Percentiles rank a stretch among this genome's conserved stretches.
These are phyloP conservation scores for Zaprionus lineosus DNA, from an alignment of 2,888 invertebrate genomes.

Conservation along the genomic window DNA sequence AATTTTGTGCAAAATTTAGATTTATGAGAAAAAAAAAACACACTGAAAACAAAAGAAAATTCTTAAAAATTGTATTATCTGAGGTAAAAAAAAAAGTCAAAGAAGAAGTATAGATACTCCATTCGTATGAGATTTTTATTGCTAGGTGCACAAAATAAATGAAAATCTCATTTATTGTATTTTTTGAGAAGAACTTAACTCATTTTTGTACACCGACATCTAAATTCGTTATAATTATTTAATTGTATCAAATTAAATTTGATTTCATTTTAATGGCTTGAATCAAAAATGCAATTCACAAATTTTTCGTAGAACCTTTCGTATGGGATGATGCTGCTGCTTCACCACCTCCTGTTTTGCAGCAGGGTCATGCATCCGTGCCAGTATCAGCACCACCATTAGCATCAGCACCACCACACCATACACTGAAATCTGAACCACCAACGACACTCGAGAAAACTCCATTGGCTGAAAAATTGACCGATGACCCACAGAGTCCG, in stretches of 20 bases:
- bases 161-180: conserved; percentile 3
- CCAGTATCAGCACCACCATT: conserved; percentile 27
- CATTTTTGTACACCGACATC: background rate
- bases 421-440: conserved; percentile 67
- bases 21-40: conserved; percentile 21
- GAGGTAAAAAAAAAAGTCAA: conserved; percentile 56
- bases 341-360: conserved; percentile 54
- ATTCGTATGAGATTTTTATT: conserved; percentile 44
- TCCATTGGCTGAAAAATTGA: conserved; percentile 70
- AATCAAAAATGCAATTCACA: conserved; percentile 44
- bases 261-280: conserved; percentile 44
- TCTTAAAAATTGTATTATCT: conserved; percentile 41
- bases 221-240: background rate
- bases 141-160: conserved; percentile 66
- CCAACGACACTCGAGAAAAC: conserved; percentile 72
- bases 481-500: conserved; percentile 63
- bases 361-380: conserved; percentile 50
- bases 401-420: conserved; percentile 49
- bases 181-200: background rate
- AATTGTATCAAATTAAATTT: conserved; percentile 1
- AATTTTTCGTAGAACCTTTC: conserved; percentile 70
- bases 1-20: conserved; percentile 51
- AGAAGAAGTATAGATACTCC: conserved; percentile 26
- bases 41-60: conserved; percentile 30
- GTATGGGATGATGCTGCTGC: conserved; percentile 67